phyloP scores from a whole-genome alignment of 2,888 invertebrate species.

The Lasioglossum figueresi region DNA sequence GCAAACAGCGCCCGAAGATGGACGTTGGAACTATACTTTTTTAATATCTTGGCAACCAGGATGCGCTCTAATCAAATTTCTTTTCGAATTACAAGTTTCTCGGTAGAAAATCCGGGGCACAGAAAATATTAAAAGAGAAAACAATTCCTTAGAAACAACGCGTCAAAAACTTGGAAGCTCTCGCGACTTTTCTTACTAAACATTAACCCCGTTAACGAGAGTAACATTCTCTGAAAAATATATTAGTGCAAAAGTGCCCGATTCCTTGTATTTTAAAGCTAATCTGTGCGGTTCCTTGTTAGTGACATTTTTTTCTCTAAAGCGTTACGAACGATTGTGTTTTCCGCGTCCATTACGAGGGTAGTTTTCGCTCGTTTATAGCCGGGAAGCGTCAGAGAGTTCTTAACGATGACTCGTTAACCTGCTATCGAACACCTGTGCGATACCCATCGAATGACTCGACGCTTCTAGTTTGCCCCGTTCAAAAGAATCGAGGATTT shows the following conservation, averaged over 20 bases:
- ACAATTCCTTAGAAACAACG: background rate
- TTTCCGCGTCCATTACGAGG: background rate
- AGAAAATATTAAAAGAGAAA: background rate
- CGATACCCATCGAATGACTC: slow-evolving; percentile 11
- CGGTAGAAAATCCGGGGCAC: background rate
- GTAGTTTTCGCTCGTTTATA: background rate
- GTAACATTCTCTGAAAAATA: background rate
- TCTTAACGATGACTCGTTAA: slow-evolving; percentile 9
- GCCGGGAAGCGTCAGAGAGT: background rate
- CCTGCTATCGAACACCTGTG: slow-evolving; percentile 3
- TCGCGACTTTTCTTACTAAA: background rate
- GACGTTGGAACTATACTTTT: background rate
- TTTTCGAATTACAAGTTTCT: background rate
- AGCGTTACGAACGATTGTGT: background rate
- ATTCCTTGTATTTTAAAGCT: no score
- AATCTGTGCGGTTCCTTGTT: background rate
- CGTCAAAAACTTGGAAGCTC: background rate
- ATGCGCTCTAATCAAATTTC: background rate
- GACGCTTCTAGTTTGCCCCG: background rate
- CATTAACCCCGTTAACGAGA: background rate
- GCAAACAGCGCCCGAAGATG: background rate
- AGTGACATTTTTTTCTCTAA: background rate
- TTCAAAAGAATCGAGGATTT: background rate
- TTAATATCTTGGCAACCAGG: background rate
- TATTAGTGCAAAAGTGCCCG: no score